Evolutionary conservation across 2,797 vertebrate genomes (phyloP).

Genomic region (Otolemur crassicaudatus): DNA sequence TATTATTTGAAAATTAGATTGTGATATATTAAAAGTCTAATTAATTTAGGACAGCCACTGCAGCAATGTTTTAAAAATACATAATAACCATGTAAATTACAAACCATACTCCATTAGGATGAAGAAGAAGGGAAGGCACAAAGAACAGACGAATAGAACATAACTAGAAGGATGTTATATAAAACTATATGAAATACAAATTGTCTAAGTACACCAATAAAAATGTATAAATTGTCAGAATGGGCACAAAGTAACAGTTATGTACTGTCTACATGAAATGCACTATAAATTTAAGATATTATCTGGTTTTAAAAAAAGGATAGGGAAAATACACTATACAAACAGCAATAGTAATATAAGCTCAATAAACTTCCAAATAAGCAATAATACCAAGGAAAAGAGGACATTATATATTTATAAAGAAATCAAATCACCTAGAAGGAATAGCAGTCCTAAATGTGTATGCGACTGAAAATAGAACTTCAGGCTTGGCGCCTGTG

Average conservation of each 20-base stretch:
- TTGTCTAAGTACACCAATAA: not conserved
- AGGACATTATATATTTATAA: not conserved
- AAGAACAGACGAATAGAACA: not conserved
- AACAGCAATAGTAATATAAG: not conserved
- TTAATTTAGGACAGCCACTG: not conserved
- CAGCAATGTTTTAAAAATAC: not conserved
- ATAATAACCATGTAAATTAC: not conserved
- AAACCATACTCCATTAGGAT: not conserved
- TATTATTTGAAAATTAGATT: not conserved
- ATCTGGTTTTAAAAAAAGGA: not conserved
- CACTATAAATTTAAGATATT: not conserved
- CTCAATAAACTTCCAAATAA: not conserved
- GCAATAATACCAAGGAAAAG: accelerated
- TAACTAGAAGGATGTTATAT: not conserved
- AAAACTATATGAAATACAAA: not conserved
- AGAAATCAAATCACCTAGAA: not conserved
- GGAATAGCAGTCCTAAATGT: not conserved
- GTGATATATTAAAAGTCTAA: not conserved
- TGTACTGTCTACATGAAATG: not conserved
- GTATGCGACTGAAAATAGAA: not conserved
- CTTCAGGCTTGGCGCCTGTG: no score
- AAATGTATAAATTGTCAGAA: not conserved
- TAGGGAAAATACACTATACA: not conserved
- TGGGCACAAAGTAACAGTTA: not conserved
- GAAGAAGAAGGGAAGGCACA: no score